phyloP scores from a whole-genome alignment of 2,113 vertebrate species.

The Climacteris rufus region DNA sequence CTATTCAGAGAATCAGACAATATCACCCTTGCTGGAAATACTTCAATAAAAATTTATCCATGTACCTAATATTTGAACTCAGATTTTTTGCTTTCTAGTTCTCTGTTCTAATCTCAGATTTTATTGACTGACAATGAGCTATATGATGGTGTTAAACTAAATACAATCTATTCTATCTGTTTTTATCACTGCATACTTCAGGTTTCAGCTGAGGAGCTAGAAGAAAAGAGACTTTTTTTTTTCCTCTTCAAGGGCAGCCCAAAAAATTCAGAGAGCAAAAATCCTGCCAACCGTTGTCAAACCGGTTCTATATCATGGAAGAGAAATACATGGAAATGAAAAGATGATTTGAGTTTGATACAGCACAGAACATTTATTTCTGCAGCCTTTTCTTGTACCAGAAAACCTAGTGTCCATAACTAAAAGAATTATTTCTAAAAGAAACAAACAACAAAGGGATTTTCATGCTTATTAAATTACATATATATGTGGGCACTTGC shows the following conservation, averaged over 20 bases:
- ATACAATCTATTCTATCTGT: constrained; percentile 41
- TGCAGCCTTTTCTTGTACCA: not conserved
- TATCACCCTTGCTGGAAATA: constrained; percentile 67
- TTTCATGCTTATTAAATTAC: constrained; percentile 48
- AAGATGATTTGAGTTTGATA: constrained; percentile 17
- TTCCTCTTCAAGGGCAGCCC: not conserved
- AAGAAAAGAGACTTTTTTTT: not conserved
- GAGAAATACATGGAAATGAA: constrained; percentile 28
- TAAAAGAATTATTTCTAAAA: constrained; percentile 54
- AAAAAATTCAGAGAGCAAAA: constrained; percentile 22
- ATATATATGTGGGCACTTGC: not conserved
- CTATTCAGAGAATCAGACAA: constrained; percentile 74
- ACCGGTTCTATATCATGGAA: not conserved
- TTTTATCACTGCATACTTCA: constrained; percentile 40
- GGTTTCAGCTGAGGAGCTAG: constrained; percentile 18
- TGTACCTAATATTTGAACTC: constrained; percentile 66
- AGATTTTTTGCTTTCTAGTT: constrained; percentile 50
- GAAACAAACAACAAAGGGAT: constrained; percentile 18
- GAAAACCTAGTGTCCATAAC: constrained; percentile 16
- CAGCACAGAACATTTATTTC: not conserved
- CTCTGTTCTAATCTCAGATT: constrained; percentile 58
- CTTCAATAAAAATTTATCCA: constrained; percentile 69
- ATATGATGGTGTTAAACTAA: constrained; percentile 21
- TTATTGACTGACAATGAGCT: constrained; percentile 58
- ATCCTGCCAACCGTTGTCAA: constrained; percentile 15